Base-by-base conservation (phyloP, 2,113 vertebrate species). In the Phrynocephalus versicolor region DNA sequence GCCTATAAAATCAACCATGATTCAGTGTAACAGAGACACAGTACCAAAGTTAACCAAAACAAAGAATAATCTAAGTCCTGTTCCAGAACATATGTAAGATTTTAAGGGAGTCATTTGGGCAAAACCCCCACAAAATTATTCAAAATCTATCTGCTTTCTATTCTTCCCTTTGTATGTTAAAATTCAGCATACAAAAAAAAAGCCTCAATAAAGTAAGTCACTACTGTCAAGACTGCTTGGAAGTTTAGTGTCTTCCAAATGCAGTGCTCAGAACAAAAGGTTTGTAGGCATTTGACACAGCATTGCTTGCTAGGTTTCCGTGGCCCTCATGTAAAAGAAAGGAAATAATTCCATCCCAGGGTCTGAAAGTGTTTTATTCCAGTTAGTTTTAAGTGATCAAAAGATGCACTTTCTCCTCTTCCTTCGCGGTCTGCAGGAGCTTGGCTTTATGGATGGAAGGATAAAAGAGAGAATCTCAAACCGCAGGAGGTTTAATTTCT, bases 311-410 rank as follows among this genome's bases (percentile, higher is more conserved):
- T 78, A 35, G 33, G 33, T 41, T 71, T 81, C n/a, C 65, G 37
- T 65, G 41, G 45, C 60, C 41, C 60, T 23, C 5, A 65, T 71
- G 60, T 16, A 81, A 86, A 81, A 19, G 60, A 74, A 86, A 86
- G 57, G 78, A 80, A 81, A 60, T 37, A 55, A 81, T 37, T 79
- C 62, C 55, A 79, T 15, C 77, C 65, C 70, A 81, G 77, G 79
- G 84, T 65, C 84, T 73, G 81, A 86, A 81, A 86, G 58, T 45
- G 69, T 57, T 86, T 86, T 86, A 86, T 86, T 80, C 58, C 69
- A 45, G 37, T 69, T 72, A 41, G 62, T 64, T 51, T 86, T 64
- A 57, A 65, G 58, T 55, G 39, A 39, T 55, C 72, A 72, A 85
- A 80, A 81, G 65, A 73, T 23, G 70, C 84, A 81, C 69, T 78